phyloP scores from a whole-genome alignment of 2,797 vertebrate species.

The Phrynocephalus guinanensis region DNA sequence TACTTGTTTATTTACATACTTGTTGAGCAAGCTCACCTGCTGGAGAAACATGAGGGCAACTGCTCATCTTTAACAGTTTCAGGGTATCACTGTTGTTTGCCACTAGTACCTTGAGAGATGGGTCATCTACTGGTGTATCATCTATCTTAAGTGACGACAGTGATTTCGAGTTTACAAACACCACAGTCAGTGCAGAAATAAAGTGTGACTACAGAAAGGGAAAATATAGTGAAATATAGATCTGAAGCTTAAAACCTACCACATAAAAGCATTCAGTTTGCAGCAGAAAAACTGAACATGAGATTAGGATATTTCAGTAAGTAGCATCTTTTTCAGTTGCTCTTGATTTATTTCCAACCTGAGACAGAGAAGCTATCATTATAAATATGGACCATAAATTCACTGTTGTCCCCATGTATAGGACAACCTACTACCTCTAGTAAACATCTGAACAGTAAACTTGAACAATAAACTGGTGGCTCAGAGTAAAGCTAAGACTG shows the following conservation, averaged over 20 bases:
- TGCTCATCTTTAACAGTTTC: constrained; percentile 97
- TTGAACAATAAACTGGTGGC: background rate
- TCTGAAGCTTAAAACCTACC: background rate
- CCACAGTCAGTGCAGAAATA: constrained; percentile 97
- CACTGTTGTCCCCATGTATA: background rate
- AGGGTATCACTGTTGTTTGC: constrained; percentile 98
- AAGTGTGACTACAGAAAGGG: constrained; percentile 90
- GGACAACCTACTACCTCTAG: background rate
- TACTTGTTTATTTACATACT: background rate
- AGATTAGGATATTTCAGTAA: background rate
- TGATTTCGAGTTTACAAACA: constrained; percentile 99
- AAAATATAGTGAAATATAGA: constrained; percentile 23
- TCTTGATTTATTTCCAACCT: background rate
- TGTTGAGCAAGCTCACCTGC: constrained; percentile 84
- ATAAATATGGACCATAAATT: background rate
- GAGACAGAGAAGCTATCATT: background rate
- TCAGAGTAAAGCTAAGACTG: background rate
- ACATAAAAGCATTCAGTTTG: constrained; percentile 13
- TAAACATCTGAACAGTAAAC: background rate
- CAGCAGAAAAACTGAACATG: background rate
- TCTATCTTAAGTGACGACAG: constrained; percentile 97
- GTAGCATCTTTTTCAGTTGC: background rate
- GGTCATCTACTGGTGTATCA: constrained; percentile 97
- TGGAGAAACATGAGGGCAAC: constrained; percentile 97
- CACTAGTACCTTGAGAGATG: constrained; percentile 93